Evolutionary conservation across 2,113 vertebrate genomes (phyloP).

Genomic region (Mastomys coucha): DNA sequence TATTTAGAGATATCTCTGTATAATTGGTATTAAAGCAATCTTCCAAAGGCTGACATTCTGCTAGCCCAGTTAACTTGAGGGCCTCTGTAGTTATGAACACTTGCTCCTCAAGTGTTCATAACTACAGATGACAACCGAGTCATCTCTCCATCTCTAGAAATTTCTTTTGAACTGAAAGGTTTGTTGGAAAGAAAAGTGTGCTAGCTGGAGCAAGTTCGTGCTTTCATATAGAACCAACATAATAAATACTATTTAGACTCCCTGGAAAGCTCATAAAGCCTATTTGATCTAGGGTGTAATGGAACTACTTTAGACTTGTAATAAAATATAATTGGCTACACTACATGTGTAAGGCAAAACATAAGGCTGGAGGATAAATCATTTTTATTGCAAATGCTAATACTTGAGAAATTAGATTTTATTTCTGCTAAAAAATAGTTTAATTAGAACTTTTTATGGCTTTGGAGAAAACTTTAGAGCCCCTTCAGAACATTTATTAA

Average conservation of each 20-base stretch:
- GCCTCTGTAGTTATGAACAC: too few species aligned
- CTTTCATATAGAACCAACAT: slow-evolving; percentile 58
- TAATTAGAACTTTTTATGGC: slow-evolving; percentile 55
- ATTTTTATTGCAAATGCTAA: slow-evolving; percentile 68
- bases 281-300: slow-evolving; percentile 58
- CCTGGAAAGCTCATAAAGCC: slow-evolving; percentile 62
- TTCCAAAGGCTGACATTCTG: background rate
- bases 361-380: slow-evolving; percentile 53
- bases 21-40: background rate
- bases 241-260: slow-evolving; percentile 60
- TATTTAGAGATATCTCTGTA: background rate
- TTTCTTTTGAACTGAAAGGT: slow-evolving; percentile 41
- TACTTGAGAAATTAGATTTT: slow-evolving; percentile 67
- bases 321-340: slow-evolving; percentile 74
- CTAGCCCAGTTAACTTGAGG: background rate
- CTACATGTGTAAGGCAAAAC: slow-evolving; percentile 49
- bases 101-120: too few species aligned
- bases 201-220: background rate
- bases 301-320: slow-evolving; percentile 56
- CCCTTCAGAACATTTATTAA: slow-evolving; percentile 34
- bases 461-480: slow-evolving; percentile 14
- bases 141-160: background rate
- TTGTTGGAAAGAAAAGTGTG: slow-evolving; percentile 53
- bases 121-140: too few species aligned
- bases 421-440: slow-evolving; percentile 60